phyloP scores from a whole-genome alignment of 2,113 vertebrate species.

The Ceyx cyanopectus region DNA sequence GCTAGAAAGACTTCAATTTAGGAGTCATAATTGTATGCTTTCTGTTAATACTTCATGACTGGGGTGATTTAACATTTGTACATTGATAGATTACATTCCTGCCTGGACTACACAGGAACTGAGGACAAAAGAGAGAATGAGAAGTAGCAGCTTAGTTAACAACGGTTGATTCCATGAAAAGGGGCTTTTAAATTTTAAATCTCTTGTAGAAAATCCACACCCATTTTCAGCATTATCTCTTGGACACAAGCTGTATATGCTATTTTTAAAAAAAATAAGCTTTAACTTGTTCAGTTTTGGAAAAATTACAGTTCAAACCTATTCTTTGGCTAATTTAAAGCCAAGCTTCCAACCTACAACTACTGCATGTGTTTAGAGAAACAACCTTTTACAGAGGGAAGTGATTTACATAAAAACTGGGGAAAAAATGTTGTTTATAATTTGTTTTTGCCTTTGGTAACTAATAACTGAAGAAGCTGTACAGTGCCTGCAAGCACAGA shows the following conservation, averaged over 20 bases:
- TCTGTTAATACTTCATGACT: slow-evolving; percentile 51
- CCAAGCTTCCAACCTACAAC: not conserved
- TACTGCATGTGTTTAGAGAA: not conserved
- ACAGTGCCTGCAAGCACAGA: not conserved
- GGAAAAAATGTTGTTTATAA: not conserved
- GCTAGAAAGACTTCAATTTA: slow-evolving; percentile 45
- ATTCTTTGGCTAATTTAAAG: not conserved
- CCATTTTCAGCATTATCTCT: not conserved
- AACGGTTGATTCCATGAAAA: not conserved
- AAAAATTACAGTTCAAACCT: not conserved
- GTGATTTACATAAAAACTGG: not conserved
- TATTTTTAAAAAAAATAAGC: not conserved
- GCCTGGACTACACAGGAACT: not conserved
- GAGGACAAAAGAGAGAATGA: slow-evolving; percentile 1
- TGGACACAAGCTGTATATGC: not conserved
- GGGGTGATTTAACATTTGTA: slow-evolving; percentile 29
- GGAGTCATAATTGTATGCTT: slow-evolving; percentile 51
- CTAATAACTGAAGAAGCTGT: not conserved
- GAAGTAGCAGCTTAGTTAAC: slow-evolving; percentile 2
- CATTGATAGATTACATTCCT: slow-evolving; percentile 40
- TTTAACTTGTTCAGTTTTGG: not conserved
- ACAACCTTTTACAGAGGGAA: not conserved
- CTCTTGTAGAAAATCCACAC: not conserved
- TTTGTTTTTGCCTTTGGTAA: not conserved
- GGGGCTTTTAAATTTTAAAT: not conserved